Percentiles rank a stretch among this genome's conserved stretches.
phyloP scores from a whole-genome alignment of 2,113 vertebrate genomes.

The Madoqua kirkii region DNA sequence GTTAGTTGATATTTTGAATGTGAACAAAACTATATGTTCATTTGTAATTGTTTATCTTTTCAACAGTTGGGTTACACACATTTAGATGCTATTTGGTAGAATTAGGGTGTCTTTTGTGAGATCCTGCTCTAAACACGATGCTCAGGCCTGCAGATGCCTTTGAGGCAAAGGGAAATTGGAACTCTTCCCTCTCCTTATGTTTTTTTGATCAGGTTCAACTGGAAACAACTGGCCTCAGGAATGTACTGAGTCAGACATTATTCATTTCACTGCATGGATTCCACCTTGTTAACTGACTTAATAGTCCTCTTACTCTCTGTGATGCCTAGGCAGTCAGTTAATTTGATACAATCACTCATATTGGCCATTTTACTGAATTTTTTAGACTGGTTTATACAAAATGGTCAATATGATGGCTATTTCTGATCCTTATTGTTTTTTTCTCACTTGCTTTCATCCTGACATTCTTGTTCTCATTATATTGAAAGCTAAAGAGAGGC shows the following conservation, averaged over 20 bases:
- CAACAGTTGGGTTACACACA: neutral
- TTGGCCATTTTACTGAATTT: neutral
- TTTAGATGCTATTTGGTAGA: slow-evolving; percentile 16
- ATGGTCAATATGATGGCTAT: neutral
- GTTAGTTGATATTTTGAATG: neutral
- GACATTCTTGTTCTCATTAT: neutral
- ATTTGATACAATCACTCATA: neutral
- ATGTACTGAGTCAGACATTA: slow-evolving; percentile 28
- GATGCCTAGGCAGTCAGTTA: neutral
- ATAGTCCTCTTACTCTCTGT: neutral
- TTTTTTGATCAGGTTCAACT: slow-evolving; percentile 33
- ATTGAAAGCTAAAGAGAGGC: neutral
- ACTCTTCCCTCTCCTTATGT: neutral
- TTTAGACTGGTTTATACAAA: neutral
- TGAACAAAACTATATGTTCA: neutral
- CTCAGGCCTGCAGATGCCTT: slow-evolving; percentile 11
- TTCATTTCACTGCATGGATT: slow-evolving; percentile 8
- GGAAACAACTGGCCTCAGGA: slow-evolving; percentile 25
- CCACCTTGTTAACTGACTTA: slow-evolving; percentile 29
- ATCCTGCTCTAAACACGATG: neutral
- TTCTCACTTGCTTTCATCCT: neutral
- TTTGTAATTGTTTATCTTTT: neutral
- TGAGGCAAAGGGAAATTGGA: neutral
- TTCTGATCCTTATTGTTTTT: neutral
- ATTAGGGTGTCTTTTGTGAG: neutral